Conservation (phyloP, 2,113 vertebrate species). For the Ptilorrhoa leucosticta region DNA sequence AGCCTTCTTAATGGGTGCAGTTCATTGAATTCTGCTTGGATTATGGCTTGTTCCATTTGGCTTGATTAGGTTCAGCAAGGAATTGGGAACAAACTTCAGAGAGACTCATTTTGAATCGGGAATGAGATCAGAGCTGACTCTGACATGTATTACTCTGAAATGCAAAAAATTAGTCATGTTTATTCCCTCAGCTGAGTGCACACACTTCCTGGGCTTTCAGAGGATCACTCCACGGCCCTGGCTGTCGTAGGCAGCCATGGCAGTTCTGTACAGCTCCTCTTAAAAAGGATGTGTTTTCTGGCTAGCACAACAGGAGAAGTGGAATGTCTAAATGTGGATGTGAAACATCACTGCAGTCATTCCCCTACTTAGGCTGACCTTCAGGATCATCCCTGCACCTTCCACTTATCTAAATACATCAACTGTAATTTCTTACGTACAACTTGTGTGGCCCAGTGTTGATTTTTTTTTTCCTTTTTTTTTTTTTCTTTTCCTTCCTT, state of each 20-base stretch:
- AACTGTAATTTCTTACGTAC: neutral
- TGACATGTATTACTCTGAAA: neutral
- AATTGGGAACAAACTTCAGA: constrained; percentile 23
- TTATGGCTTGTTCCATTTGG: constrained; percentile 31
- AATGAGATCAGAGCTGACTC: neutral
- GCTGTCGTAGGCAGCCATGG: neutral
- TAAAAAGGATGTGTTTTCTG: neutral
- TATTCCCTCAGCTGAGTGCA: neutral
- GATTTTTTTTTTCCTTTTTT: neutral
- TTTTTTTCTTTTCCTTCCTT: neutral
- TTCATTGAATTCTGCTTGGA: constrained; percentile 35
- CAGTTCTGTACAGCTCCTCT: neutral
- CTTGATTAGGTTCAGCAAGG: constrained; percentile 15
- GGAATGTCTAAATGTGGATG: neutral
- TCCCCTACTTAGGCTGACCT: neutral
- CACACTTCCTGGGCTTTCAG: neutral
- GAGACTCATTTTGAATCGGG: neutral
- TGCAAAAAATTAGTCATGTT: neutral
- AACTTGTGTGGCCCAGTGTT: constrained; percentile 59
- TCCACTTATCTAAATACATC: constrained; percentile 18
- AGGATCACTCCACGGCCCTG: neutral
- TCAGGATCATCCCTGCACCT: neutral
- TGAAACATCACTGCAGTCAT: neutral
- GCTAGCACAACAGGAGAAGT: neutral
- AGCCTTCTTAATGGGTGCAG: constrained; percentile 6